These are phyloP conservation scores for Xestoiulus laeticollis DNA, from an alignment of 2,888 invertebrate genomes.

Conservation along the genomic window DNA sequence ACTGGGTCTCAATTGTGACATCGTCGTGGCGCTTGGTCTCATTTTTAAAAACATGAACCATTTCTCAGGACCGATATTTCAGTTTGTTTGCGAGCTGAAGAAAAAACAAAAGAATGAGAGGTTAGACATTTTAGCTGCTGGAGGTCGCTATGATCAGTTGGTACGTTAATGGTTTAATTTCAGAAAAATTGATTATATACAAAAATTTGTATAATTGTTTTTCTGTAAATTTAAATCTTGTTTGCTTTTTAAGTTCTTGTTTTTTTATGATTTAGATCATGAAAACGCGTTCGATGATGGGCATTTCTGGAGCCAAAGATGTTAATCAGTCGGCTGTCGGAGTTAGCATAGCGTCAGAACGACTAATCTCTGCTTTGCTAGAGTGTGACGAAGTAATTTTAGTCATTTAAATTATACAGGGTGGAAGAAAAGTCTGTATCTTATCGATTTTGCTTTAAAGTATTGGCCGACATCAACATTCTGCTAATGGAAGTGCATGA, in stretches of 20 bases:
- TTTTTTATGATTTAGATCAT: background rate
- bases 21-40: slow-evolving; percentile 71
- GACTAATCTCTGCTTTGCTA: slow-evolving; percentile 61
- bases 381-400: slow-evolving; percentile 56
- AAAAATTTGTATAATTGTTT: background rate
- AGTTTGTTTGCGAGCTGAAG: slow-evolving; percentile 72
- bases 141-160: slow-evolving; percentile 88
- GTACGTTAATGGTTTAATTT: slow-evolving; percentile 63
- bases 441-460: no score
- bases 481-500: no score
- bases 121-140: slow-evolving; percentile 81
- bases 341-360: slow-evolving; percentile 64
- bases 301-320: slow-evolving; percentile 54
- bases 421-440: no score
- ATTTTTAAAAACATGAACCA: slow-evolving; percentile 70
- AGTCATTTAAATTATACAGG: no score
- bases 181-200: slow-evolving; percentile 55
- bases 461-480: no score
- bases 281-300: slow-evolving; percentile 20
- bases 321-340: slow-evolving; percentile 62
- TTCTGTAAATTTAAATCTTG: background rate
- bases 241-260: background rate
- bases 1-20: slow-evolving; percentile 75
- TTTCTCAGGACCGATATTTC: slow-evolving; percentile 75
- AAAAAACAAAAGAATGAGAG: slow-evolving; percentile 68